Conservation (phyloP, 2,888 invertebrate species). For the Dexiosoma caninum region DNA sequence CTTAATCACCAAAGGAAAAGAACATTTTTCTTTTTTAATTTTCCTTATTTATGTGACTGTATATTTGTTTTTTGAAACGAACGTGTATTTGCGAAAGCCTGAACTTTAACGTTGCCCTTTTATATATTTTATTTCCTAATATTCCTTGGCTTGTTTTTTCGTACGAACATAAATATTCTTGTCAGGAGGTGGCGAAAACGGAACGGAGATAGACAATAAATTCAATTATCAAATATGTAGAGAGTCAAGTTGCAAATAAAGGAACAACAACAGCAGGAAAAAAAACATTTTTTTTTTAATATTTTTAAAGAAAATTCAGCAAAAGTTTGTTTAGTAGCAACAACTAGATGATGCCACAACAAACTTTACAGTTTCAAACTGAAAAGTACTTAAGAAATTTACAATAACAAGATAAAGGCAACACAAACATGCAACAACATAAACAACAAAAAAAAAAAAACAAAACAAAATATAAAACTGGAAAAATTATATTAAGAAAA, state of each 20-base stretch:
- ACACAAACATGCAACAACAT: constrained; percentile 28
- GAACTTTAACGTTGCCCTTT: not conserved
- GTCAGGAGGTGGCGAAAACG: constrained; percentile 47
- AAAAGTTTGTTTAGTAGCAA: constrained; percentile 13
- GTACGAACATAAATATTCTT: constrained; percentile 21
- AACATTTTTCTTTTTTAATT: no score
- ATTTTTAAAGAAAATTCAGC: not conserved
- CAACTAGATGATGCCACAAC: constrained; percentile 30
- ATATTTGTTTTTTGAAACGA: not conserved
- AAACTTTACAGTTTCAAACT: constrained; percentile 49
- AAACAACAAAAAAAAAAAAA: not conserved
- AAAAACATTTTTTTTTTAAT: not conserved
- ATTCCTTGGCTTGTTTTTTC: not conserved
- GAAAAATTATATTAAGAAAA: no score
- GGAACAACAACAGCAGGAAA: not conserved
- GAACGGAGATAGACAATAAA: constrained; percentile 60
- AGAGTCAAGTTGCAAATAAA: constrained; percentile 23
- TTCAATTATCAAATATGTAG: constrained; percentile 58
- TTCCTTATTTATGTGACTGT: not conserved
- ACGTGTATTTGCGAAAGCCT: not conserved
- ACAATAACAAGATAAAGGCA: constrained; percentile 39
- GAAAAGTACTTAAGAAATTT: constrained; percentile 54
- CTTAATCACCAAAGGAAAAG: not conserved
- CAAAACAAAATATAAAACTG: no score
- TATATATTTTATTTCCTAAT: not conserved